These are phyloP conservation scores for Dipodomys merriami DNA, from an alignment of 2,113 vertebrate species.

Conservation along the genomic window DNA sequence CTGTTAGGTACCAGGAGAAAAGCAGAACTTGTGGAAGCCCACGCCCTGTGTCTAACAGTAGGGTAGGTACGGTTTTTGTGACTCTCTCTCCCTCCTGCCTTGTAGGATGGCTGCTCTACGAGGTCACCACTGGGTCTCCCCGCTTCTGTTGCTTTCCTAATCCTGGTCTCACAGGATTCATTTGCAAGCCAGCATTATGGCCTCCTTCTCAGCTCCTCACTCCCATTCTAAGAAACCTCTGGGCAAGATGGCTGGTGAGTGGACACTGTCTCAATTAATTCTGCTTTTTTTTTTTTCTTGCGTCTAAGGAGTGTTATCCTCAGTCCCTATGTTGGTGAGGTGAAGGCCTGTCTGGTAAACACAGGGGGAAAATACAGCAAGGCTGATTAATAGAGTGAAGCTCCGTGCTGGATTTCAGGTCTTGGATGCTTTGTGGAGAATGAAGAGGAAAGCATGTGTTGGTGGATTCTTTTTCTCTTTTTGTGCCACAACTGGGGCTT, in stretches of 20 bases:
- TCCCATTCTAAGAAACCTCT: conserved; percentile 62
- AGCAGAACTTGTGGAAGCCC: background rate
- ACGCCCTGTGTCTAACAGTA: too few species aligned
- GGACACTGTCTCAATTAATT: background rate
- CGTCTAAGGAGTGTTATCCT: background rate
- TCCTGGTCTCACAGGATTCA: conserved; percentile 47
- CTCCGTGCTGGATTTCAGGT: background rate
- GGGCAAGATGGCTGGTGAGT: conserved; percentile 74
- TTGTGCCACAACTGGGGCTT: too few species aligned
- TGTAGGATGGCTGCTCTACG: conserved; percentile 66
- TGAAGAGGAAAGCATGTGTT: background rate
- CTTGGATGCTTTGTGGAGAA: background rate
- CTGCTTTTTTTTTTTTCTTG: background rate
- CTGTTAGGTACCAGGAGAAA: background rate
- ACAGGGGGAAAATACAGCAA: background rate
- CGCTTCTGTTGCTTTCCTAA: background rate
- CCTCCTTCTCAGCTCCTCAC: conserved; percentile 31
- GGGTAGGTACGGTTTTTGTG: background rate
- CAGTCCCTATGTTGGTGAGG: accelerated
- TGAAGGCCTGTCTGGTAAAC: background rate
- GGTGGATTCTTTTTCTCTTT: too few species aligned
- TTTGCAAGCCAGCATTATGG: conserved; percentile 52
- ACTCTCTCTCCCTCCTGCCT: background rate
- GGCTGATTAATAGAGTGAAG: background rate
- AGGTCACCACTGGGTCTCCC: background rate